Conservation (phyloP, 2,888 invertebrate species). For the Acleris holmiana region DNA sequence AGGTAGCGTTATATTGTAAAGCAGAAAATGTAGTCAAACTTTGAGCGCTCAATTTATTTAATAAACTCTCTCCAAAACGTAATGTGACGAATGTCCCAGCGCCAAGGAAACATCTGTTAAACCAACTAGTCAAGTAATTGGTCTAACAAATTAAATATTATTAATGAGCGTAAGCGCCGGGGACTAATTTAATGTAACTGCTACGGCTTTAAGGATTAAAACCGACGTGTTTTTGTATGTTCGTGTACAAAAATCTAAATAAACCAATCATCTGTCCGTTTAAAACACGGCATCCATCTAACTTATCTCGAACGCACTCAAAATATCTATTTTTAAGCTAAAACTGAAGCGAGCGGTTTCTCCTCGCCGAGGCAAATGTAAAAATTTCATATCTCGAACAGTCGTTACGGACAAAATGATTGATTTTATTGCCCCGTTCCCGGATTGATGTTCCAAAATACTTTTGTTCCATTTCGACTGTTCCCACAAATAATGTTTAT, state of each 20-base stretch:
- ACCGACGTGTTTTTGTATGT: constrained; percentile 44
- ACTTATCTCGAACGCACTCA: constrained; percentile 78
- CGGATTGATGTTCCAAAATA: constrained; percentile 72
- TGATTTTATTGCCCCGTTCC: constrained; percentile 78
- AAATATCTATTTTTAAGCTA: constrained; percentile 80
- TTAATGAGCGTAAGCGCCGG: constrained; percentile 33
- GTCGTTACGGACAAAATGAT: constrained; percentile 73
- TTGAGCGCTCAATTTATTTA: neutral
- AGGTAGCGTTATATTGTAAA: neutral
- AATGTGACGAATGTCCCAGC: constrained; percentile 26
- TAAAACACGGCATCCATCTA: constrained; percentile 70
- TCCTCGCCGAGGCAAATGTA: constrained; percentile 62
- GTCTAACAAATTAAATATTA: constrained; percentile 37
- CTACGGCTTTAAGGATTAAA: constrained; percentile 30
- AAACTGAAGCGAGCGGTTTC: constrained; percentile 50
- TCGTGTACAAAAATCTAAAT: constrained; percentile 57
- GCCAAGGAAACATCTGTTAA: constrained; percentile 29
- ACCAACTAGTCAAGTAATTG: constrained; percentile 28
- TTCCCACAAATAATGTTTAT: constrained; percentile 53
- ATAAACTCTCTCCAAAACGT: constrained; percentile 11
- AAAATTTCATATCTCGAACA: constrained; percentile 71
- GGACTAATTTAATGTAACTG: constrained; percentile 22
- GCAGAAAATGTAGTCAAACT: neutral
- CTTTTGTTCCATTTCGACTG: constrained; percentile 51
- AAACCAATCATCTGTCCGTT: constrained; percentile 65